These are phyloP conservation scores for Frieseomelitta varia DNA, from an alignment of 1,140 invertebrate species.

Conservation along the genomic window DNA sequence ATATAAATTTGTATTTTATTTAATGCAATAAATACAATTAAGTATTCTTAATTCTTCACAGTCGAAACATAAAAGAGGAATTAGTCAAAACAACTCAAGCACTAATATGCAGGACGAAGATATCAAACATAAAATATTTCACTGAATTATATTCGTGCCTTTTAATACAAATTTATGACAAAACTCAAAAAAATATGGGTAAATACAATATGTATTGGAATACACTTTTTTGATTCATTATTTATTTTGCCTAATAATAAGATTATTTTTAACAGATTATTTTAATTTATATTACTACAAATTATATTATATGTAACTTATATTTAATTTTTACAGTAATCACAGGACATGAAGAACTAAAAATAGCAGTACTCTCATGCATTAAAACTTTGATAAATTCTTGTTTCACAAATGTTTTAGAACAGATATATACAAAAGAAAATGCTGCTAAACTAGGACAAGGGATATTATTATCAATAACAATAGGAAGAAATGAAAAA, in stretches of 20 bases:
- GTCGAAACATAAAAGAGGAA: conserved; percentile 78
- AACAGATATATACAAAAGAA: conserved; percentile 81
- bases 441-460: conserved; percentile 83
- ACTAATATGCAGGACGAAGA: conserved; percentile 77
- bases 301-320: conserved; percentile 36
- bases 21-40: conserved; percentile 49
- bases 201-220: conserved; percentile 50
- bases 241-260: conserved; percentile 27
- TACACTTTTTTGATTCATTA: conserved; percentile 12
- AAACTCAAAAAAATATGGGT: conserved; percentile 80
- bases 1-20: conserved; percentile 35
- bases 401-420: conserved; percentile 78
- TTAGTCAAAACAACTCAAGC: conserved; percentile 78
- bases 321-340: conserved; percentile 75
- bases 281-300: conserved; percentile 36
- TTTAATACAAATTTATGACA: conserved; percentile 81
- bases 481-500: conserved; percentile 84
- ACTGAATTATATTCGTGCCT: conserved; percentile 80
- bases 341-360: conserved; percentile 84
- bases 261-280: conserved; percentile 53
- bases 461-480: conserved; percentile 83
- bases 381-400: conserved; percentile 81
- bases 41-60: conserved; percentile 56
- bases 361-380: conserved; percentile 82
- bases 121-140: conserved; percentile 80